These are phyloP conservation scores for Megalops cyprinoides DNA, from an alignment of 2,797 vertebrate genomes.

Conservation along the genomic window DNA sequence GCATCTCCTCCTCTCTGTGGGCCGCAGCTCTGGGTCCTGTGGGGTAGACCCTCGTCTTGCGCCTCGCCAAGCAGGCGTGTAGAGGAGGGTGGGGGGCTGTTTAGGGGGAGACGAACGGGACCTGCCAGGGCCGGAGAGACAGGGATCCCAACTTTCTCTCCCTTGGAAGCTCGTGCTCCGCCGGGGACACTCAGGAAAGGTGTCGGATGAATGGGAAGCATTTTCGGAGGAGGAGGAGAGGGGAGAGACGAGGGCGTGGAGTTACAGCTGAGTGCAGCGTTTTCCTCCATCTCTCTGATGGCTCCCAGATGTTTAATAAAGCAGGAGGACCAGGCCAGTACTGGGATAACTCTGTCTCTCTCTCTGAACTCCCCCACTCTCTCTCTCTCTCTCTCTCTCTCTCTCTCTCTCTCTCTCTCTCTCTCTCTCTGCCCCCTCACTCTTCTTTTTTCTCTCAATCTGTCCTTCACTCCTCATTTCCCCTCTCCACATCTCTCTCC, in stretches of 20 bases:
- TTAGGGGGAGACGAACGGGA: not conserved
- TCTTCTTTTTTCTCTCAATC: not conserved
- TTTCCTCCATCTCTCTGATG: constrained; percentile 64
- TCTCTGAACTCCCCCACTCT: not conserved
- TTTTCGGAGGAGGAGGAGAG: constrained; percentile 50
- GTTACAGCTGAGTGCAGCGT: constrained; percentile 37
- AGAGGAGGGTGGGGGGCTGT: not conserved
- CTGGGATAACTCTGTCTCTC: not conserved
- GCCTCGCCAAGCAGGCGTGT: constrained; percentile 11
- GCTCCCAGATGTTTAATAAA: constrained; percentile 71
- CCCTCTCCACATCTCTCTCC: not conserved
- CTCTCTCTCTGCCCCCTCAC: constrained; percentile 2
- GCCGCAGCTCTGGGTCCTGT: constrained; percentile 14
- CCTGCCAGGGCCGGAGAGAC: not conserved
- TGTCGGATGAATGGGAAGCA: constrained; percentile 67
- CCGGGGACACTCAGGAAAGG: constrained; percentile 65
- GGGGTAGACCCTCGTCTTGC: constrained; percentile 27
- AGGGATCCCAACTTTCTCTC: constrained; percentile 27
- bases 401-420: not conserved
- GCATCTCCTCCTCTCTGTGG: constrained; percentile 2
- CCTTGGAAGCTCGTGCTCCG: constrained; percentile 43
- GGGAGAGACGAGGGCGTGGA: not conserved
- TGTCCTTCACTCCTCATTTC: not conserved
- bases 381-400: not conserved
- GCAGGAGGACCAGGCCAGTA: constrained; percentile 42